Base-by-base conservation (phyloP, 2,797 vertebrate genomes). In the Gephyroberyx darwinii region DNA sequence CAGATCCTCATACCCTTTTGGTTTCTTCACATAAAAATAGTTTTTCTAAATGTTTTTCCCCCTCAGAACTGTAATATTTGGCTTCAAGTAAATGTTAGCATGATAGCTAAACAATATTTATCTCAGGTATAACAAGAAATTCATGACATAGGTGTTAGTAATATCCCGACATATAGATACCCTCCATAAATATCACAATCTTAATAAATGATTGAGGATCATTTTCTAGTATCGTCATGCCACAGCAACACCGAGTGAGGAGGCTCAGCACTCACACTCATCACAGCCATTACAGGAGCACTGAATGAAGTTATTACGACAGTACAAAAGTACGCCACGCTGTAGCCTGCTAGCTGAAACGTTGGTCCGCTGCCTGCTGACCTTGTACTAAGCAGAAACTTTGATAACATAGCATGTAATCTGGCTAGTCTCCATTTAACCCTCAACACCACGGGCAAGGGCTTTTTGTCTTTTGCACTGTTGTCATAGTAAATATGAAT, bases 331-430 rank as follows among this genome's bases (percentile, higher is more conserved):
- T 60, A 65, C 48, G 66, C 26, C 26, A 51, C 9, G 62, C 47
- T 26, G 37, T 41, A 41, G 16, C 16, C 43, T 67, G 77, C 63
- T 70, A 82, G 55, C 20, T 53, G n/a, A 79, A 66, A 69, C 43
- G 59, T 33, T 74, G 61, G 50, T 48, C 20, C n/a, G 31, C 69
- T 62, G 74, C 73, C 61, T 73, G 67, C 31, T 78, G 56, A 66
- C 68, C 78, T 55, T 57, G 63, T 54, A 74, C 65, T 59, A 62
- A 58, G 22, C 41, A 64, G 45, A 74, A 71, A 57, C 67, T 20
- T 48, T 68, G 63, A 71, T 62, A 76, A 76, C 33, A 57, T 52
- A 50, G 48, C 30, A 59, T 70, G 65, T 74, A 81, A 86, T 84
- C 75, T 74, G 69, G 61, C 50, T 39, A 67, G 47, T 51, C 75